Evolutionary conservation across 1,140 invertebrate species (phyloP).

Genomic region (Trypoxylus dichotomus): DNA sequence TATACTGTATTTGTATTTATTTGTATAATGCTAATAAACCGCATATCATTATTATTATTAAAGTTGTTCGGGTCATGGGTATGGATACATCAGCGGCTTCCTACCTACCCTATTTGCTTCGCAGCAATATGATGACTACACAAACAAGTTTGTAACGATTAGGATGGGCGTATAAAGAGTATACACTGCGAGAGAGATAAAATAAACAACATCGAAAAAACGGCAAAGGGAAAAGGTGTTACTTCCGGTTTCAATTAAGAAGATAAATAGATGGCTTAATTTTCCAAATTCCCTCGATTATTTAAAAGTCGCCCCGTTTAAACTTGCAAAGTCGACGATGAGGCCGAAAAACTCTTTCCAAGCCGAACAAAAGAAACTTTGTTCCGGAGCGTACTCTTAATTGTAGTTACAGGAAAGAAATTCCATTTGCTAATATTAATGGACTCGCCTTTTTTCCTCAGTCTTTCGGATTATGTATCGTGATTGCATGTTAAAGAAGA

Average conservation of each 20-base stretch:
- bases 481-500: background rate
- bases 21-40: no score
- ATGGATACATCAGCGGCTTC: no score
- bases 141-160: background rate
- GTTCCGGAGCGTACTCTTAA: constrained; percentile 3
- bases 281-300: constrained; percentile 14
- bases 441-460: background rate
- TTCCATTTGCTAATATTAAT: constrained; percentile 10
- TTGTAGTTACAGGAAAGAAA: constrained; percentile 10
- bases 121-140: background rate
- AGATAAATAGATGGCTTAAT: constrained; percentile 19
- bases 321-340: constrained; percentile 18
- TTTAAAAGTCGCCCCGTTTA: constrained; percentile 12
- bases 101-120: background rate
- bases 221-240: background rate
- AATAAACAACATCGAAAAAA: background rate
- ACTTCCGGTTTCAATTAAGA: constrained; percentile 5
- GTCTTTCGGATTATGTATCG: background rate
- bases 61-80: no score
- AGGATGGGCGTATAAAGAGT: background rate
- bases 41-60: no score
- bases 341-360: background rate
- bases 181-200: background rate
- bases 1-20: no score
- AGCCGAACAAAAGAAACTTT: background rate